phyloP scores from a whole-genome alignment of 2,888 invertebrate species.

The Drosophila barbarae region DNA sequence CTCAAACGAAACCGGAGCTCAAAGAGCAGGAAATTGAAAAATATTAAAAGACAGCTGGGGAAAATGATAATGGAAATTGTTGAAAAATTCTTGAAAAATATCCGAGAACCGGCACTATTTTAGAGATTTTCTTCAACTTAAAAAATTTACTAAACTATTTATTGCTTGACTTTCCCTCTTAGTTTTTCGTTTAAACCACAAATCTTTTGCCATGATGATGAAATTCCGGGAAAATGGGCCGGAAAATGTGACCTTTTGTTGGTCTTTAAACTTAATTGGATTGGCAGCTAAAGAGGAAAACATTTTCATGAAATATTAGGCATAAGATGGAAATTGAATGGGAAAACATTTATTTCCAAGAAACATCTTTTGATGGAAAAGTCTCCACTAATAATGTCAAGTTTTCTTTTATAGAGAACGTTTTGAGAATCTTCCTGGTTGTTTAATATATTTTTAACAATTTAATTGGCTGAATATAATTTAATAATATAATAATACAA shows the following conservation, averaged over 20 bases:
- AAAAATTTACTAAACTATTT: neutral
- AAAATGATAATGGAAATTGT: slow-evolving; percentile 12
- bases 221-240: slow-evolving; percentile 1
- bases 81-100: neutral
- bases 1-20: slow-evolving; percentile 59
- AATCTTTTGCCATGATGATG: neutral
- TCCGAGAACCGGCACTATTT: neutral
- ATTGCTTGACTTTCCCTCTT: neutral
- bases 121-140: neutral
- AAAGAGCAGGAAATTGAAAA: slow-evolving; percentile 68
- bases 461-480: neutral
- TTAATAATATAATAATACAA: no score
- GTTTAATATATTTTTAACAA: neutral
- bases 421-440: neutral
- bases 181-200: neutral
- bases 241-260: slow-evolving; percentile 1
- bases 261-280: slow-evolving; percentile 1
- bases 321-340: neutral
- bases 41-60: slow-evolving; percentile 5
- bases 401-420: neutral
- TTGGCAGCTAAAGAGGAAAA: neutral
- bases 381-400: neutral
- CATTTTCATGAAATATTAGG: neutral
- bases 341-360: neutral
- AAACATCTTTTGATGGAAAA: neutral